Percentiles rank a stretch among this genome's conserved stretches.
phyloP scores from a whole-genome alignment of 2,797 vertebrate species.

The Pangasius mekongensis region DNA sequence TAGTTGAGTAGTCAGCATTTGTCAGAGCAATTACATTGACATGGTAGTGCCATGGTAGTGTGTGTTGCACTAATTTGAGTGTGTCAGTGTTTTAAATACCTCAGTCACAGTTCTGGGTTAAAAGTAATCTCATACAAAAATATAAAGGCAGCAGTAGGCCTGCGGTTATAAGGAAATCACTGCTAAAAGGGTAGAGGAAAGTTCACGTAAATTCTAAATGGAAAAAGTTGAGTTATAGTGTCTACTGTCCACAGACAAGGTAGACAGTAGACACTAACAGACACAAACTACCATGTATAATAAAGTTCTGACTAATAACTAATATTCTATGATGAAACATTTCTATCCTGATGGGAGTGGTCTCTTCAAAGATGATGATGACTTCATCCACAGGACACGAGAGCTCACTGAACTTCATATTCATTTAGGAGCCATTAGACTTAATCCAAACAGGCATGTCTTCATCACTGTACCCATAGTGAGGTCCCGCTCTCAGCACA shows the following conservation, averaged over 20 bases:
- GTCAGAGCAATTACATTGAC: not conserved
- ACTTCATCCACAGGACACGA: not conserved
- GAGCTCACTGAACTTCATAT: not conserved
- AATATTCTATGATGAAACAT: not conserved
- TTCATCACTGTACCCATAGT: not conserved
- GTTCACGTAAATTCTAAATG: not conserved
- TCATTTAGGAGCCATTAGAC: too few relatives aligned
- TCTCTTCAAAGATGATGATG: not conserved
- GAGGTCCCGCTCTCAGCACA: not conserved
- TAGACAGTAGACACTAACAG: not conserved
- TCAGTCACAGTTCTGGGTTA: not conserved
- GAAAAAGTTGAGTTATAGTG: not conserved
- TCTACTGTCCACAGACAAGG: not conserved
- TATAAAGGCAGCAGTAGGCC: not conserved
- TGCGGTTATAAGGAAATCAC: not conserved
- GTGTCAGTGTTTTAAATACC: not conserved
- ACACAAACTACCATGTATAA: not conserved
- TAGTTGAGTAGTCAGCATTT: not conserved
- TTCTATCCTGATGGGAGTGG: not conserved
- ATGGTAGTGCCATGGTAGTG: not conserved
- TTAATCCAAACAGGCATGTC: too few relatives aligned
- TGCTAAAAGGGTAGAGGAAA: not conserved
- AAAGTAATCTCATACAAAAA: not conserved
- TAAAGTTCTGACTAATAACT: not conserved
- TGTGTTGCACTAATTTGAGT: not conserved